Evolutionary conservation across 2,113 vertebrate genomes (phyloP), one percentile per base, ranked within the genome.

Genomic region (Megaptera novaeangliae): DNA sequence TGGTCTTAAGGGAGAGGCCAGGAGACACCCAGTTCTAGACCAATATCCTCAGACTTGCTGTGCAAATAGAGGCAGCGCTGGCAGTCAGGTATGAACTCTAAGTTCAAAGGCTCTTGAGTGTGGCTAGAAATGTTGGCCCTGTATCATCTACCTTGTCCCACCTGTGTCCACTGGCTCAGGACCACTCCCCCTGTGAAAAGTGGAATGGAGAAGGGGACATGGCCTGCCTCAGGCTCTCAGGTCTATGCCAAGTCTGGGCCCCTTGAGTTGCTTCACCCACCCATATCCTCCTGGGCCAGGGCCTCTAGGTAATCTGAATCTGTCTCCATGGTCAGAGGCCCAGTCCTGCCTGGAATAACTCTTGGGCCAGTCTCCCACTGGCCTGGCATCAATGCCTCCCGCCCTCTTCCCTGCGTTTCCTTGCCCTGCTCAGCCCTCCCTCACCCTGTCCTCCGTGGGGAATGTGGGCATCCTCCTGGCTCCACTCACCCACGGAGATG

Each of bases 401-500:
- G 68, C 85, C 57, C 34, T 64, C 59, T 72, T 88, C 49, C 36
- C 29, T 4, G 29, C 14, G 34, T 23, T 44, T 21, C 31, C 9
- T 39, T 49, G 64, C 23, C 20, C 59, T 57, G 36, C 39, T 75
- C 71, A 49, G 59, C 39, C 61, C 66, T 13, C 61, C 71, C 31
- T 81, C 39, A 41, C 17, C 20, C 66, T 77, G 6, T n/a, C 44
- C 80, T 77, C 74, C 64, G 18, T 0, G n/a, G 71, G 10, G 27
- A 55, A 64, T 4, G 3, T 6, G 36, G 71, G 31, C 29, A 55
- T 12, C 69, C n/a, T 83, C 29, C 78, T 82, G 88, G 85, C 23
- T 72, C 75, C 81, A 95, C 99, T 99, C 93, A 99, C 99, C 99
- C 97, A 99, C 97, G 0, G 99, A 99, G 98, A 99, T 99, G 98